Evolutionary conservation across 1,140 invertebrate genomes (phyloP).

Genomic region (Brachionus manjavacas): DNA sequence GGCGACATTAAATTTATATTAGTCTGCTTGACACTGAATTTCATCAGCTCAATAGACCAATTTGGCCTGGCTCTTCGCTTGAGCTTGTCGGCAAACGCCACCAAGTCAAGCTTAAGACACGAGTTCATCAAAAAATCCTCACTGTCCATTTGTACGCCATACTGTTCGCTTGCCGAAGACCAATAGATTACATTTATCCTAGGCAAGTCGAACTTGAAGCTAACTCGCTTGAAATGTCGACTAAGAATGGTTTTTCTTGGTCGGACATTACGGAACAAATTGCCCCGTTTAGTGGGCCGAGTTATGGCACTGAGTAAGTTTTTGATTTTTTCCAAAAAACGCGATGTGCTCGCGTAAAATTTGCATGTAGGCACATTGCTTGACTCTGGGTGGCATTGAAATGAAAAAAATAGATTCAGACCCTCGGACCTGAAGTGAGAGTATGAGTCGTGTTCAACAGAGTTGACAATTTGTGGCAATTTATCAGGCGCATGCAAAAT

Average conservation of each 20-base stretch:
- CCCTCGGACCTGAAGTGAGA: conserved; percentile 87
- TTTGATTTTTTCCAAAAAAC: conserved; percentile 84
- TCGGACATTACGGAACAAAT: conserved; percentile 75
- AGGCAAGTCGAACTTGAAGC: conserved; percentile 62
- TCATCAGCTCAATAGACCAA: conserved; percentile 88
- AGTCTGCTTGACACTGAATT: conserved; percentile 65
- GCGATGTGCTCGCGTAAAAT: conserved; percentile 81
- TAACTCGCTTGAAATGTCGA: conserved; percentile 70
- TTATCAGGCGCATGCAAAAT: conserved; percentile 92
- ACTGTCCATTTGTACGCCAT: conserved; percentile 84
- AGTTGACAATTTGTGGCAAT: conserved; percentile 75
- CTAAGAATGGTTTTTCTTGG: conserved; percentile 82
- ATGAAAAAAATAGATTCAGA: conserved; percentile 75
- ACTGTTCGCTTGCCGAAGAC: conserved; percentile 93
- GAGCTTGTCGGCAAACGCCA: conserved; percentile 74
- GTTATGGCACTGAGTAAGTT: conserved; percentile 90
- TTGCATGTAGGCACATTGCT: conserved; percentile 66
- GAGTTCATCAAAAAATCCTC: conserved; percentile 64
- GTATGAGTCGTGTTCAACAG: conserved; percentile 68
- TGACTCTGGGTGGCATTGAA: conserved; percentile 58
- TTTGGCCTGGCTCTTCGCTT: conserved; percentile 76
- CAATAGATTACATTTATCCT: conserved; percentile 88
- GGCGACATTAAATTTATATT: conserved; percentile 45
- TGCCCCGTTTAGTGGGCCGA: conserved; percentile 80
- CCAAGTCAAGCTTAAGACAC: conserved; percentile 65